Base-by-base conservation (phyloP, 2,113 vertebrate genomes). In the Prunella himalayana region DNA sequence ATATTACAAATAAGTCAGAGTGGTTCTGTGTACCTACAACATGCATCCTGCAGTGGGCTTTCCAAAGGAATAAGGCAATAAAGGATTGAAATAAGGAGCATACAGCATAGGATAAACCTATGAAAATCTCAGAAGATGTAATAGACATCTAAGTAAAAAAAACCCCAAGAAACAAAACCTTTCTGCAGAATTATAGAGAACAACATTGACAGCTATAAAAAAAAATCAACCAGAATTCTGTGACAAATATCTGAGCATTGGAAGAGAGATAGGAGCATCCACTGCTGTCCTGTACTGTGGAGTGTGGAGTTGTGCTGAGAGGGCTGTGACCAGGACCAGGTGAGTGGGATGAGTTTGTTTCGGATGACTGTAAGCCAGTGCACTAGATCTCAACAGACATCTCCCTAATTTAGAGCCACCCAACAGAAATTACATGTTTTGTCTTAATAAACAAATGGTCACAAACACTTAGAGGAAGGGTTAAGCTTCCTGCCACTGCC, bases 371-470 rank as follows among this genome's bases (percentile, higher is more conserved):
- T 27, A 45, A 45, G 12, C 4, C 85, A 35, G 68, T 31, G 83
- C 37, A 89, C 72, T 44, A 85, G 77, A 94, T 96, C 68, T 41
- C 49, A 51, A 49, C 45, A 88, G 51, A 88, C 33, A 97, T 89
- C 77, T 60, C 42, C 83, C 84, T 76, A 30, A 73, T 69, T 82
- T 56, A 94, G 92, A 88, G 95, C 95, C 96, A 94, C 96, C 96
- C 96, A 95, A 28, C 7, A 95, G 85, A 96, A 96, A 97, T 97
- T 97, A 97, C 79, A 97, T 47, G 89, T 61, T 94, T 92, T 83
- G 88, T 70, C 6, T 35, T 16, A 83, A 95, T 61, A 97, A 97
- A 96, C 93, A 95, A 86, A 88, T 0, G 57, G 79, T 92, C 76
- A 60, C 6, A 35, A 92, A 84, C 87, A 90, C 41, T 61, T 2